These are phyloP conservation scores for Clarias laeviceps DNA, from an alignment of 2,797 vertebrate species.

Conservation along the genomic window DNA sequence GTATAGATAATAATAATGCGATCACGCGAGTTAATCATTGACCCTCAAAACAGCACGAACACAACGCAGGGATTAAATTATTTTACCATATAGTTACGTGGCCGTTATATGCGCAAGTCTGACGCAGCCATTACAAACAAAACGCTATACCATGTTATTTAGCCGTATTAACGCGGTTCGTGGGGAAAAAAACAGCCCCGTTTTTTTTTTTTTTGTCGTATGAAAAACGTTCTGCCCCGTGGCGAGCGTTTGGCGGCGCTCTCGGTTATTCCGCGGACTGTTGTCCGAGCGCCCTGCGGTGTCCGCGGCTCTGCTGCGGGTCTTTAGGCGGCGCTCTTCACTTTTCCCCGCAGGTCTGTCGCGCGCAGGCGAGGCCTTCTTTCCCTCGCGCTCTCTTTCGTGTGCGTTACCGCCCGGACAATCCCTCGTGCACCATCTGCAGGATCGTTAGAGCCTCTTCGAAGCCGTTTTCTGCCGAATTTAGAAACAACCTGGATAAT, in stretches of 20 bases:
- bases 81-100: no score
- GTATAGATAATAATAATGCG: no score
- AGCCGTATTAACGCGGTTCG: no score
- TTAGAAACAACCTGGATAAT: neutral
- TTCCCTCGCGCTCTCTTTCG: conserved; percentile 44
- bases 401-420: neutral
- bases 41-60: neutral
- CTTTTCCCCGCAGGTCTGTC: conserved; percentile 78
- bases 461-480: neutral
- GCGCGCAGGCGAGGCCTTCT: conserved; percentile 73
- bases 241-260: conserved; percentile 83
- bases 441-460: neutral
- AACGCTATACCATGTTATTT: neutral
- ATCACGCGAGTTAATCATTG: neutral
- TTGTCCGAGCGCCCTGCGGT: conserved; percentile 70
- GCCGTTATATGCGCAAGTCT: neutral
- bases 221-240: conserved; percentile 59
- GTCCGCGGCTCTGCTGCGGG: conserved; percentile 70
- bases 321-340: conserved; percentile 84
- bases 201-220: no score
- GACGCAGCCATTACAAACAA: neutral
- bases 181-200: neutral
- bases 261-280: conserved; percentile 67
- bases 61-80: neutral
- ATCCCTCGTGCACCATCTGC: conserved; percentile 36